Percentiles rank a stretch among this genome's conserved stretches.
Conservation (phyloP, 1,140 invertebrate species). For the Diploscapter pachys region DNA sequence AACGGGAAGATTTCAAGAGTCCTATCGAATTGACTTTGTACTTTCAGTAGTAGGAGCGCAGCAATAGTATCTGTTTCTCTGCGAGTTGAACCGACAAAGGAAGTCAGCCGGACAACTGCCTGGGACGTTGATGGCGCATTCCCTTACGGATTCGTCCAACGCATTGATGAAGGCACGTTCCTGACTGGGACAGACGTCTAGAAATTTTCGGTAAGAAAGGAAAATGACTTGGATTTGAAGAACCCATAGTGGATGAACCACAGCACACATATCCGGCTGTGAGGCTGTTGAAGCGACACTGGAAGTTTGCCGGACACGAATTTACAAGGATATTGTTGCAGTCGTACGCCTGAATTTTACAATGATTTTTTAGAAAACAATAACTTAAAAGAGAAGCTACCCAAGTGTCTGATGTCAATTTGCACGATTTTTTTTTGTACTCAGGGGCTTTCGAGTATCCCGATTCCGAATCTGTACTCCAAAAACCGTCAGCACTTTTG, state of each 20-base stretch:
- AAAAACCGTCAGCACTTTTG: no score
- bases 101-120: slow-evolving; percentile 52
- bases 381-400: no score
- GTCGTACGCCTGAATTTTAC: slow-evolving; percentile 28
- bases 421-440: no score
- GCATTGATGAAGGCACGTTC: slow-evolving; percentile 54
- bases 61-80: slow-evolving; percentile 53
- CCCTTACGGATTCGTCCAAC: slow-evolving; percentile 49
- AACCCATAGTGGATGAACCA: slow-evolving; percentile 41
- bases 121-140: slow-evolving; percentile 53
- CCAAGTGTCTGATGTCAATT: no score
- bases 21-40: slow-evolving; percentile 13
- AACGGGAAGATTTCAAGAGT: no score
- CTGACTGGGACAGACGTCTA: slow-evolving; percentile 49
- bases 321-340: slow-evolving; percentile 46
- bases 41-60: slow-evolving; percentile 53
- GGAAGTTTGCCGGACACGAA: slow-evolving; percentile 47
- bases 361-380: no score
- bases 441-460: no score
- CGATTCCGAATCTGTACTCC: no score
- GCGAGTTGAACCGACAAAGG: slow-evolving; percentile 47
- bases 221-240: neutral
- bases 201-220: neutral
- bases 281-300: slow-evolving; percentile 45
- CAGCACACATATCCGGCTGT: slow-evolving; percentile 51